Evolutionary conservation across 2,888 invertebrate genomes (phyloP).

Genomic region (Thereva unica): DNA sequence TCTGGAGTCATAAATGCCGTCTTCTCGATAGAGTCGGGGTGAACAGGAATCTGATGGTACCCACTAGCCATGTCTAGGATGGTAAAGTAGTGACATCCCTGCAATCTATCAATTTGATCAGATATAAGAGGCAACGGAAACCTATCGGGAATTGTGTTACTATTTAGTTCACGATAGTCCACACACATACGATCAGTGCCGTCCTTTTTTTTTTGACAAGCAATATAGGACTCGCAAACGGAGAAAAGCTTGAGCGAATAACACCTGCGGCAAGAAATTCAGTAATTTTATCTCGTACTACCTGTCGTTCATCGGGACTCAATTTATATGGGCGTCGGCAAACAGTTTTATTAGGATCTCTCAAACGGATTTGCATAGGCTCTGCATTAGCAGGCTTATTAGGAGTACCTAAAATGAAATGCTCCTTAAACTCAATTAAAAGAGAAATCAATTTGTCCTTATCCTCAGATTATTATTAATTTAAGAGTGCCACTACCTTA

Average conservation of each 20-base stretch:
- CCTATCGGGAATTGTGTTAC: constrained; percentile 39
- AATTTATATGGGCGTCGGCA: constrained; percentile 45
- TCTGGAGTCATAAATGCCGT: constrained; percentile 19
- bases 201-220: constrained; percentile 45
- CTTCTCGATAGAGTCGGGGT: not conserved
- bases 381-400: not conserved
- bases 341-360: not conserved
- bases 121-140: constrained; percentile 6
- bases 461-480: too few relatives aligned
- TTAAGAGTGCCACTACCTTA: too few relatives aligned
- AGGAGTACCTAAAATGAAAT: not conserved
- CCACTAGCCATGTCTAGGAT: constrained; percentile 46
- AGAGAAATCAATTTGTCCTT: too few relatives aligned
- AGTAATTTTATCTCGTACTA: constrained; percentile 22
- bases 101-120: not conserved
- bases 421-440: too few relatives aligned
- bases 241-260: constrained; percentile 46
- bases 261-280: constrained; percentile 42
- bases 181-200: constrained; percentile 46
- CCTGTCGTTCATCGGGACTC: constrained; percentile 38
- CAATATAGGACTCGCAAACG: constrained; percentile 42
- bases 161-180: constrained; percentile 48
- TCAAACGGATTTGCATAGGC: not conserved
- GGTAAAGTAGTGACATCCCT: constrained; percentile 43
- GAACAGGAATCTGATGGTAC: constrained; percentile 20